Conservation (phyloP, 2,797 vertebrate genomes). For the Phoebastria nigripes region DNA sequence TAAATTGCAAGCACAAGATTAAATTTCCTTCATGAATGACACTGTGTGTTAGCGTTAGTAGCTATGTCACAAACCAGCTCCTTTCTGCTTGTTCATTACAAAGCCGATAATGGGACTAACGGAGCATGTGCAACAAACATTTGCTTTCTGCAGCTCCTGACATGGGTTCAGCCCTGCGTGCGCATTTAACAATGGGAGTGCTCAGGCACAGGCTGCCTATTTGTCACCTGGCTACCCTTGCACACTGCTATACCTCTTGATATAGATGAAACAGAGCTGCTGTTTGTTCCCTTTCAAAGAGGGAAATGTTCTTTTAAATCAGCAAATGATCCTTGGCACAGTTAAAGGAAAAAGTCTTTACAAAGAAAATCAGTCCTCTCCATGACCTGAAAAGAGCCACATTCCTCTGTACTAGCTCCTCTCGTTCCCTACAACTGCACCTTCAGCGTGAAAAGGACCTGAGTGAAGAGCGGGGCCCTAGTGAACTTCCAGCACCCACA, state of each 20-base stretch:
- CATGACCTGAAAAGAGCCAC: background rate
- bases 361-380: background rate
- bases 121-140: background rate
- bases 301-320: background rate
- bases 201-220: background rate
- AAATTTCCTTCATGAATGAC: constrained; percentile 20
- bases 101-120: background rate
- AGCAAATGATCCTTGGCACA: background rate
- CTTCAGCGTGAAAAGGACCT: background rate
- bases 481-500: background rate
- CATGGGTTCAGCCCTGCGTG: background rate
- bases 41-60: background rate
- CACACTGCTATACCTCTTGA: background rate
- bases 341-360: background rate
- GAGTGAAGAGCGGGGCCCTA: background rate
- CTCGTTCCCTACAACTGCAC: background rate
- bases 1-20: background rate
- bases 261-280: background rate
- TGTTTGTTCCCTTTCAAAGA: background rate
- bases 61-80: constrained; percentile 33
- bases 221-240: constrained; percentile 21
- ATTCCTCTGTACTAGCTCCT: background rate
- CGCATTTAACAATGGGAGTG: background rate
- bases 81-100: background rate
- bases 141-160: background rate